Base-by-base conservation (phyloP, 1,140 invertebrate genomes). In the Drosophila paulistorum region DNA sequence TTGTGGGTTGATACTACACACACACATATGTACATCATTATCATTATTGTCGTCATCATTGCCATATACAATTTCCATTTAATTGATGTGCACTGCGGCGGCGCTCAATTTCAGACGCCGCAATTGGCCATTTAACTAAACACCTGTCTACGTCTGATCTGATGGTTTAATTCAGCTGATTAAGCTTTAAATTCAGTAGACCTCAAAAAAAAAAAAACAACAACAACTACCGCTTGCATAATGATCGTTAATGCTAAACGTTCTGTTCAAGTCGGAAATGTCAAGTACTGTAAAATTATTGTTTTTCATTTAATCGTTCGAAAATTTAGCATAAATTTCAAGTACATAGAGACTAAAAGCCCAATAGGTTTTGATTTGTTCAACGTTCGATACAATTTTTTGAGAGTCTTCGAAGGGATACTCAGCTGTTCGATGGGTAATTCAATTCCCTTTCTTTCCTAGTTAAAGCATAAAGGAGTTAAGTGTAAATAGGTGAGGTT, bases 91-190 rank as follows among this genome's bases (percentile, higher is more conserved):
- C 57, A 11, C 17, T 59, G 17, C 33, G 35, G 26, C 57, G 57
- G 26, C 57, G 57, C 57, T 59, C 57, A 59, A 59, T 59, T 59
- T 59, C 33, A 39, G 57, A 59, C 57, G 35, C 57, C 33, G 45
- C 45, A 51, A 59, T 59, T 59, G 35, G 57, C 33, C 57, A 59
- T 37, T 59, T 59, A 59, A 59, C 57, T 59, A 37, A 59, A 59
- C 57, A 59, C 33, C 33, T 59, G 57, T 59, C 45, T 51, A 51
- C 45, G 57, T 35, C 14, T 59, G 35, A 37, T 17, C 26, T 59
- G 57, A 59, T 59, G 35, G 57, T 2, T 59, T 20, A 59, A 35
- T 59, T 59, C 57, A 59, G 57, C 57, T 59, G 33, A 59, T 51
- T 51, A 51, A 51, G 45, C 45, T 51, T 51, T 17, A 23, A 51